Conservation (phyloP, 2,113 vertebrate species). For the Saccopteryx leptura region DNA sequence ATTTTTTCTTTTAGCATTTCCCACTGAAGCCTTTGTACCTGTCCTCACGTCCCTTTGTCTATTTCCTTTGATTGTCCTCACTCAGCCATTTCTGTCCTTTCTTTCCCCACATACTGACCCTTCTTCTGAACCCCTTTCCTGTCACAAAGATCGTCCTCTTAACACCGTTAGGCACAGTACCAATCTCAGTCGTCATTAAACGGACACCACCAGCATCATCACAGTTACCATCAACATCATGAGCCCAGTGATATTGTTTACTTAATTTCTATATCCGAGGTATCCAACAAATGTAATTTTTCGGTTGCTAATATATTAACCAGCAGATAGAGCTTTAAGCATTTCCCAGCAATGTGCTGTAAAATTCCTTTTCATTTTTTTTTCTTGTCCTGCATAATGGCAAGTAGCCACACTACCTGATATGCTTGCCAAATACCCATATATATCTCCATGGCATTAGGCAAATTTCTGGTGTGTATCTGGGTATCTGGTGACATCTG, state of each 20-base stretch:
- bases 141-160: not conserved
- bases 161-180: not conserved
- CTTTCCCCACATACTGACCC: not conserved
- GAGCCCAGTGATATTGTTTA: not conserved
- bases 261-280: not conserved
- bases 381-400: not conserved
- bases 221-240: not conserved
- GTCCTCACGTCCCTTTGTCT: not conserved
- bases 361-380: not conserved
- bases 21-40: not conserved
- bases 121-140: not conserved
- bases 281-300: not conserved
- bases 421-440: not conserved
- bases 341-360: not conserved
- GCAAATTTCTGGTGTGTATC: slow-evolving; percentile 6
- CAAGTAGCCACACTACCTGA: not conserved
- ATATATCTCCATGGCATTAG: not conserved
- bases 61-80: not conserved
- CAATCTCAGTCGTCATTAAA: not conserved
- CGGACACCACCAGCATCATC: not conserved
- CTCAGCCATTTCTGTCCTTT: not conserved
- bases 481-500: not conserved
- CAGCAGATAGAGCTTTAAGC: not conserved
- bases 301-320: not conserved
- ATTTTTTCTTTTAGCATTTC: not conserved